Percentiles rank a stretch among this genome's conserved stretches.
Conservation (phyloP, 2,888 invertebrate species). For the Amphiduros pacificus region DNA sequence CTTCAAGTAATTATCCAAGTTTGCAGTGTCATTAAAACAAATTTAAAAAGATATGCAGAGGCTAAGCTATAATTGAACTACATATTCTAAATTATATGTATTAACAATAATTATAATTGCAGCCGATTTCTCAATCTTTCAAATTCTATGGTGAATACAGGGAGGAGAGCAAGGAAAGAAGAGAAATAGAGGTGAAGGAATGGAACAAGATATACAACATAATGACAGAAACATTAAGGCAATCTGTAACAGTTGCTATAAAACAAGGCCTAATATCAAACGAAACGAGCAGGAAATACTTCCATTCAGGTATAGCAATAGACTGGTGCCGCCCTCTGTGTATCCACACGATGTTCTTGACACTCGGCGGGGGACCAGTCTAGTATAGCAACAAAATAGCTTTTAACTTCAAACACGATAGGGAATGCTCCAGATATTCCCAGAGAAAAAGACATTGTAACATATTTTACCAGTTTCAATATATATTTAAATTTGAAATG, state of each 20-base stretch:
- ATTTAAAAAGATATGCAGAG: too few species aligned
- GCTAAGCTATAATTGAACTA: too few species aligned
- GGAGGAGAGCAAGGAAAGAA: not conserved
- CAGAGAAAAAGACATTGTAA: too few species aligned
- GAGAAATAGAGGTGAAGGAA: conserved; percentile 5
- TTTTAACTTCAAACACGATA: too few species aligned
- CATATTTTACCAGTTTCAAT: too few species aligned
- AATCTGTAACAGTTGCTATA: conserved; percentile 9
- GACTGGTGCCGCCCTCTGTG: too few species aligned
- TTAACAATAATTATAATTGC: not conserved
- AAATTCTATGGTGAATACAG: conserved; percentile 9
- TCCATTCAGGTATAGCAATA: conserved; percentile 23
- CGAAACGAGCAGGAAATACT: conserved; percentile 14
- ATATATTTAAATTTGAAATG: too few species aligned
- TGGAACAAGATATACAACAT: conserved; percentile 21
- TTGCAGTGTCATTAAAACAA: too few species aligned
- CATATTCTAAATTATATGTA: not conserved
- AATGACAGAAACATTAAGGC: conserved; percentile 10
- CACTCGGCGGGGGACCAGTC: too few species aligned
- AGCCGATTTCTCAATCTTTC: conserved; percentile 8
- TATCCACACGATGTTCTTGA: too few species aligned
- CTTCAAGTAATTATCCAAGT: conserved; percentile 40
- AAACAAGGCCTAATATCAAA: conserved; percentile 2
- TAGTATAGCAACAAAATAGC: too few species aligned
- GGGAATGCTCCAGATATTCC: too few species aligned